These are phyloP conservation scores for Eudasyphora cyanicolor DNA, from an alignment of 2,888 invertebrate genomes.

Conservation along the genomic window DNA sequence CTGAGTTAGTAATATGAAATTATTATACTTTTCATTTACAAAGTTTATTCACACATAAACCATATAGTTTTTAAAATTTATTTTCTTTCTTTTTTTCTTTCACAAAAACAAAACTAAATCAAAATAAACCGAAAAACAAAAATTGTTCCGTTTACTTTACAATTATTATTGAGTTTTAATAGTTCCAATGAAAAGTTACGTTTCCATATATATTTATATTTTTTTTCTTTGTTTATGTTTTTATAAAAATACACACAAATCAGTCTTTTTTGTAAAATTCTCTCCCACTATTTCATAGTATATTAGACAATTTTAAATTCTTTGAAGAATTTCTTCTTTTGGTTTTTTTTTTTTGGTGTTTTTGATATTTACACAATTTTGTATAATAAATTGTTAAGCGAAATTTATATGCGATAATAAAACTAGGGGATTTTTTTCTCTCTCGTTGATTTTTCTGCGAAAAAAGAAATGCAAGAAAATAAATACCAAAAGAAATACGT, in stretches of 20 bases:
- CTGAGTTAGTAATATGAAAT: not conserved
- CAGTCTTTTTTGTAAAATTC: slow-evolving; percentile 62
- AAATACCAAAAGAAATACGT: too few relatives aligned
- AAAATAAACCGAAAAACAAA: not conserved
- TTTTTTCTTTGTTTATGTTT: not conserved
- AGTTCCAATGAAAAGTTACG: not conserved
- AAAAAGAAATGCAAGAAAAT: not conserved
- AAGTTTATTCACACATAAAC: not conserved
- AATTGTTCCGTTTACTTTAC: slow-evolving; percentile 1
- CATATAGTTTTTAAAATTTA: not conserved
- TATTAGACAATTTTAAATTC: slow-evolving; percentile 45
- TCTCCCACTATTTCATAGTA: slow-evolving; percentile 56
- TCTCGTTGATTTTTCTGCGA: not conserved
- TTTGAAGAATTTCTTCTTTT: not conserved
- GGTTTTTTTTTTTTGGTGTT: slow-evolving; percentile 27
- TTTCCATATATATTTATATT: slow-evolving; percentile 18
- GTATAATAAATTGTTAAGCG: slow-evolving; percentile 15
- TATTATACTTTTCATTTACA: not conserved
- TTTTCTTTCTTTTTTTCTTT: slow-evolving; percentile 8
- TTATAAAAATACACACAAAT: slow-evolving; percentile 46
- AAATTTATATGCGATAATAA: not conserved
- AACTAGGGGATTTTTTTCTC: slow-evolving; percentile 13
- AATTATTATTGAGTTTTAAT: too few relatives aligned
- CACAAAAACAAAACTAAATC: not conserved
- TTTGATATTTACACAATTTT: slow-evolving; percentile 28